A percentile compares a stretch with the other conserved stretches of the same genome.
These are phyloP conservation scores for Hypomesus transpacificus DNA, from an alignment of 2,113 vertebrate species.

Conservation along the genomic window DNA sequence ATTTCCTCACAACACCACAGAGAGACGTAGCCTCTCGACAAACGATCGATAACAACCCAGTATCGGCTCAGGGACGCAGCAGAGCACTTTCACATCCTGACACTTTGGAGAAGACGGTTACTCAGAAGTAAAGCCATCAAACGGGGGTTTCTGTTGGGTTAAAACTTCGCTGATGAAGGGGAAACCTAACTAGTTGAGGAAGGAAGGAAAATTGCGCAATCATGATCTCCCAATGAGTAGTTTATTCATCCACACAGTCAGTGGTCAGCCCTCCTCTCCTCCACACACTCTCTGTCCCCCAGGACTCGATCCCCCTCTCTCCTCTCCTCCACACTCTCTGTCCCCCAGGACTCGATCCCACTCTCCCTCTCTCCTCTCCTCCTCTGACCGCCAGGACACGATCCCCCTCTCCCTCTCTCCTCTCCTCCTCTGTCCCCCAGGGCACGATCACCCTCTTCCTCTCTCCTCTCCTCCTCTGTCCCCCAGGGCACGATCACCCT, in stretches of 20 bases:
- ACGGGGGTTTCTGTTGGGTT: neutral
- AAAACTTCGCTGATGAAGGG: slow-evolving; percentile 26
- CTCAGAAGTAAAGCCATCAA: too few relatives aligned
- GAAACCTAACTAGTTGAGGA: slow-evolving; percentile 5
- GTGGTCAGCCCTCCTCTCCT: slow-evolving; percentile 21
- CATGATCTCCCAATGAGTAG: slow-evolving; percentile 33
- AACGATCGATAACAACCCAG: too few relatives aligned
- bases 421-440: neutral
- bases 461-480: neutral
- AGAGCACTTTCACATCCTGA: too few relatives aligned
- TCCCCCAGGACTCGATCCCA: neutral
- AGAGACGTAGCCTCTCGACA: neutral
- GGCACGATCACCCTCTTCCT: slow-evolving; percentile 6
- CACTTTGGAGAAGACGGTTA: too few relatives aligned
- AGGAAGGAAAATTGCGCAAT: slow-evolving; percentile 45
- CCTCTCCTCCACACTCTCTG: neutral
- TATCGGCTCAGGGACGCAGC: too few relatives aligned
- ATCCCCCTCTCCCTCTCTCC: slow-evolving; percentile 47
- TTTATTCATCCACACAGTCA: slow-evolving; percentile 43
- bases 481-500: neutral
- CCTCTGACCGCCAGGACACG: slow-evolving; percentile 19
- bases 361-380: slow-evolving; percentile 5
- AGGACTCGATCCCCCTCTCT: neutral
- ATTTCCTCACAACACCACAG: neutral
- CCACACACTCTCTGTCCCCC: neutral